Conservation (phyloP, 2,797 vertebrate genomes). For the Ispidina lecontei region DNA sequence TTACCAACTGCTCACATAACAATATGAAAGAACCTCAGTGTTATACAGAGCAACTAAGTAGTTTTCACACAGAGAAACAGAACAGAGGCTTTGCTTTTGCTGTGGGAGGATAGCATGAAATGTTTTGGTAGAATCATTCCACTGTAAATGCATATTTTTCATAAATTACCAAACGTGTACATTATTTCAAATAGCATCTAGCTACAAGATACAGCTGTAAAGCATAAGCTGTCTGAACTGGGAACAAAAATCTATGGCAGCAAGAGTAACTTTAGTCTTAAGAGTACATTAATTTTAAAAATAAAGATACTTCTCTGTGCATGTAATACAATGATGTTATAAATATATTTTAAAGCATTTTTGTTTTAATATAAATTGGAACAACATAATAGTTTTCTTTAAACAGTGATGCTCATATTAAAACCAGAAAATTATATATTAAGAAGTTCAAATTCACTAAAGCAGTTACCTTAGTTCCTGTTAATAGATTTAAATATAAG, state of each 20-base stretch:
- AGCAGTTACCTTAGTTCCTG: neutral
- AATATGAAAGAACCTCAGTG: neutral
- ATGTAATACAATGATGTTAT: constrained; percentile 44
- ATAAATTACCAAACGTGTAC: neutral
- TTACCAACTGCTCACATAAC: neutral
- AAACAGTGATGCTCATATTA: constrained; percentile 25
- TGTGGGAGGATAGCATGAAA: neutral
- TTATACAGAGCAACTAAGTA: neutral
- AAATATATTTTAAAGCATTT: constrained; percentile 58
- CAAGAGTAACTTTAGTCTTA: constrained; percentile 42
- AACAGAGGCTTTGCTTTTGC: neutral
- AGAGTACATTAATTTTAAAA: constrained; percentile 18
- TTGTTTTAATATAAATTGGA: constrained; percentile 50
- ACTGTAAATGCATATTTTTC: neutral
- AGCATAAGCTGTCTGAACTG: neutral
- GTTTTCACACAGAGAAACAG: neutral
- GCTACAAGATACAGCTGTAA: neutral
- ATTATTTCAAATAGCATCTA: neutral
- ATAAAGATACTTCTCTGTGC: constrained; percentile 16
- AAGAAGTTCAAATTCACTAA: constrained; percentile 45
- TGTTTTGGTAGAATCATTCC: neutral
- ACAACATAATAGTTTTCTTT: constrained; percentile 50
- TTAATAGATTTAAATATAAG: constrained; percentile 14
- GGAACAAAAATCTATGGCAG: neutral
- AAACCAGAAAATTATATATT: constrained; percentile 7